Evolutionary conservation across 2,797 vertebrate genomes (phyloP).

Genomic region (Bothrops alternatus): DNA sequence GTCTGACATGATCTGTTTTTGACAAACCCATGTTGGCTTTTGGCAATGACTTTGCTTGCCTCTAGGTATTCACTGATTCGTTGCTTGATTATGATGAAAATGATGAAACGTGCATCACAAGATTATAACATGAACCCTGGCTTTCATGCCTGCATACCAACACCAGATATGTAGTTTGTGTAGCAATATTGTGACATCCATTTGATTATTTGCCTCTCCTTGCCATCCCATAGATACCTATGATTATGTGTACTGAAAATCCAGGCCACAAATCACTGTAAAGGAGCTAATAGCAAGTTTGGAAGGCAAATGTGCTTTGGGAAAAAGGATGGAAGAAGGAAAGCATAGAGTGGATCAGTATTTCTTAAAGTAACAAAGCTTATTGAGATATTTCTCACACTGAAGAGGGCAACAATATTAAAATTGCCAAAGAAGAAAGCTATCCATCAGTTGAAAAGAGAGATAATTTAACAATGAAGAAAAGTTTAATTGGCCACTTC

Average conservation of each 20-base stretch:
- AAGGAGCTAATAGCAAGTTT: not conserved
- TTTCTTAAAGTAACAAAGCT: not conserved
- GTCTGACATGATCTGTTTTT: too few species aligned
- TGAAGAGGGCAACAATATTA: not conserved
- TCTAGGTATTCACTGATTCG: too few species aligned
- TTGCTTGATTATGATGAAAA: not conserved
- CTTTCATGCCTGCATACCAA: not conserved
- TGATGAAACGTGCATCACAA: not conserved
- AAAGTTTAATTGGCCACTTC: not conserved
- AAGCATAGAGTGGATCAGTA: not conserved
- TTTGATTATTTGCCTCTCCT: not conserved
- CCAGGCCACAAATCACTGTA: not conserved
- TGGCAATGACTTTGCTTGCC: too few species aligned
- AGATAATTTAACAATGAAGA: not conserved
- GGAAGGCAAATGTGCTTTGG: not conserved
- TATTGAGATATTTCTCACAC: not conserved
- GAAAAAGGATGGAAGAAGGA: not conserved
- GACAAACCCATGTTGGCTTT: too few species aligned
- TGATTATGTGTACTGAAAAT: not conserved
- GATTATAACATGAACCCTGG: not conserved
- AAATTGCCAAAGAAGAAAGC: not conserved
- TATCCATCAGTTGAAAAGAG: not conserved
- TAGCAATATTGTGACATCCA: not conserved
- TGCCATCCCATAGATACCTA: not conserved
- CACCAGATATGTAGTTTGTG: not conserved